Evolutionary conservation across 1,140 invertebrate genomes (phyloP), one percentile per base, ranked within the genome.

Genomic region (Dermatophagoides farinae): DNA sequence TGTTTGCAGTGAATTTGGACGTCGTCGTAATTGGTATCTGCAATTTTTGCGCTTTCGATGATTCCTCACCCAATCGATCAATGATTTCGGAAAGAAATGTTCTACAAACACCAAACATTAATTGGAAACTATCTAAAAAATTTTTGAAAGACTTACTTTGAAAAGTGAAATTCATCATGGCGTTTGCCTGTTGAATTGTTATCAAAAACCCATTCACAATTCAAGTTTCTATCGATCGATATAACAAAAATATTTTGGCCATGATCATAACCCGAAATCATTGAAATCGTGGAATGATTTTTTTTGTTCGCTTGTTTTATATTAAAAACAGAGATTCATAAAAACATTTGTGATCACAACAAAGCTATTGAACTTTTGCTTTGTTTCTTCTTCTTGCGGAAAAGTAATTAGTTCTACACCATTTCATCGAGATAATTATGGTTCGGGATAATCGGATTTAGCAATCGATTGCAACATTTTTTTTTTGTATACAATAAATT

Each of bases 11-110:
- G 6, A 60, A 41, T 41, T 60, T 60, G 9, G n/a, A 1, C 23
- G 11, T 16, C 2, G 46, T 47, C 16, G 58, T 60, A 14, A 60
- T 60, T n/a, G 58, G 46, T n/a, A 23, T 11, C 18, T 37, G 41
- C 2, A 60, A n/a, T 12, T 49, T 9, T 60, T 60, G 58, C 18
- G 58, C 58, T 44, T 41, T 57, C 9, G 54, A 31, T 44, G 54
- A 57, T 43, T 57, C 54, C 40, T 43, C 54, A 25, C 54, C 54
- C 20, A 57, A 22, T 9, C 20, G 39, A 22, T 57, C 22, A 25
- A 57, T 22, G 5, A 16, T 20, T 43, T 44, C 39, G 14, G 37
- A 8, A 22, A 57, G 2, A 14, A 11, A 22, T 43, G 20, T 12
- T n/a, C 54, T 57, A 22, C 10, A 50, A 23, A 22, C 1, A 50